Percentiles rank a stretch among this genome's conserved stretches.
Evolutionary conservation across 1,140 invertebrate genomes (phyloP).

Genomic region (Dendrolimus kikuchii): DNA sequence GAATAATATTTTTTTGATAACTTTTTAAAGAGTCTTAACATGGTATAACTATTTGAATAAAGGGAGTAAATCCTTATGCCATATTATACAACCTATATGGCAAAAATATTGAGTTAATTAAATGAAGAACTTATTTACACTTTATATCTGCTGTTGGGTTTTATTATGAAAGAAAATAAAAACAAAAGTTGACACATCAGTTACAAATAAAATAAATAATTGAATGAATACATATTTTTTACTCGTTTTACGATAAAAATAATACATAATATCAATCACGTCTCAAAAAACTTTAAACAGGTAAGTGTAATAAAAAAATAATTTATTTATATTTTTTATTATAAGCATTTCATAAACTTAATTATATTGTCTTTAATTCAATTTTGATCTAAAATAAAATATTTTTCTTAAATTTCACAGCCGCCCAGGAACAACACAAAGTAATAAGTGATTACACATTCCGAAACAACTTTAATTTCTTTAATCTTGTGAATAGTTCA

Average conservation of each 20-base stretch:
- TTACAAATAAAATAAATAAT: conserved; percentile 2
- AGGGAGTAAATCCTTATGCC: too few species aligned
- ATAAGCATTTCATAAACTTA: conserved; percentile 19
- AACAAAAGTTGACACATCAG: conserved; percentile 3
- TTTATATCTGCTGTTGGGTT: too few species aligned
- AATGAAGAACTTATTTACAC: too few species aligned
- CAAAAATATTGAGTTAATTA: too few species aligned
- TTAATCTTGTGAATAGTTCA: conserved; percentile 1
- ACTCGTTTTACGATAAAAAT: neutral
- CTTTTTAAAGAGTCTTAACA: too few species aligned
- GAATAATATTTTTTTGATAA: too few species aligned
- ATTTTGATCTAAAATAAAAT: conserved; percentile 19
- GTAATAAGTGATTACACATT: neutral
- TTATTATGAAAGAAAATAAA: neutral
- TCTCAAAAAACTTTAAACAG: neutral
- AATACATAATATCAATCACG: conserved; percentile 1
- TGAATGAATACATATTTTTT: conserved; percentile 7
- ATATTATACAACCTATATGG: too few species aligned
- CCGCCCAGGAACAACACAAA: conserved; percentile 8
- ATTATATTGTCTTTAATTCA: conserved; percentile 32
- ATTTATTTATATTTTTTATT: conserved; percentile 13
- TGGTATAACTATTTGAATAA: too few species aligned
- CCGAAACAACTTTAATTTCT: neutral
- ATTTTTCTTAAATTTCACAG: conserved; percentile 10
- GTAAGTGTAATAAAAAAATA: conserved; percentile 5